Evolutionary conservation across 2,797 vertebrate species (phyloP), one percentile per base, ranked within the genome.

Genomic region (Enteromius viviparus): DNA sequence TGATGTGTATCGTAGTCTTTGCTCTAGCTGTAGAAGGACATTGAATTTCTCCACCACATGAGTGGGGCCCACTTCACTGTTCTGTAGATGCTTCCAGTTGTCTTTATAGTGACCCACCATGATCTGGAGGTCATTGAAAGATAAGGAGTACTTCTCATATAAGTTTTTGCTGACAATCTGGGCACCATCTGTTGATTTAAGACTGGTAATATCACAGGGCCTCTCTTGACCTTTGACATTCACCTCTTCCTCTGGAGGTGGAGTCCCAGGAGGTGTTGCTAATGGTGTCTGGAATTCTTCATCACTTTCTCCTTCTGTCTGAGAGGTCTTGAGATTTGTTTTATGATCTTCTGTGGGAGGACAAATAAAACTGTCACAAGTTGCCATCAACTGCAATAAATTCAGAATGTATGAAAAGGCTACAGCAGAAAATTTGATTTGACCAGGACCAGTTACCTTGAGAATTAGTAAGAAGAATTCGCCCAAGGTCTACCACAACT

Each of bases 1-100:
- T 3, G 98, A 99, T 0, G 98, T 99, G 88, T 99, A 99, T 29
- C 98, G 96, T 68, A 99, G 90, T 1, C 98, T 94, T 69, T 98
- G 96, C 77, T 99, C 97, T 80, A 99, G 90, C 81, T 99, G 96
- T 21, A 99, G 88, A 40, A 98, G 95, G 55, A 99, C 97, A 0
- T 98, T 98, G 85, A 99, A 99, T 87, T 98, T 99, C 91, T 99
- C 98, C 0, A 99, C 97, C 81, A 99, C 97, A 0, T 99, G 98
- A 32, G 97, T 99, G 0, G 98, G 98, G 6, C 98, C 98, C 32
- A 99, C 97, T 4, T 98, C 96, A 9, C 95, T 96, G 80, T 97
- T 97, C 77, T 99, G 97, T 76, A 98, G 91, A 0, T 98, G 97
- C 40, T 98, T 99, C 98, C 98, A 99, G 87, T 97, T 99, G 94